These are phyloP conservation scores for Odocoileus virginianus DNA, from an alignment of 2,113 vertebrate genomes.

Conservation along the genomic window DNA sequence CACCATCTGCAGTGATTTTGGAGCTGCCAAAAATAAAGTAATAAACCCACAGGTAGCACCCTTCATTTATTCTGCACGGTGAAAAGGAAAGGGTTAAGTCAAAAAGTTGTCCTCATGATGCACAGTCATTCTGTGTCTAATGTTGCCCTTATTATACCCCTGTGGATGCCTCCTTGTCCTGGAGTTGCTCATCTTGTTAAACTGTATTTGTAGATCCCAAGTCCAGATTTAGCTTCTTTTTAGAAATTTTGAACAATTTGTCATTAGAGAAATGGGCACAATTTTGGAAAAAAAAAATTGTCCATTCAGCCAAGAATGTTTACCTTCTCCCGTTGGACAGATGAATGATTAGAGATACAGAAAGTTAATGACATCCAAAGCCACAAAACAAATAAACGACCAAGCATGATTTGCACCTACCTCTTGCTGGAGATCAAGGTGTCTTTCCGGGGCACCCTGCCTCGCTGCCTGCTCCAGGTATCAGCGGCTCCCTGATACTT, in stretches of 20 bases:
- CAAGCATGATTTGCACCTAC: not conserved
- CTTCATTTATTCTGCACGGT: not conserved
- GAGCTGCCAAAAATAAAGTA: not conserved
- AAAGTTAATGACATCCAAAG: no score
- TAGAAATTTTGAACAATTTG: not conserved
- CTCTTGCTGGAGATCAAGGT: not conserved
- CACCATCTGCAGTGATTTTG: not conserved
- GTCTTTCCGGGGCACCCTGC: no score
- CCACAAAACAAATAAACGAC: not conserved
- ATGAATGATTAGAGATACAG: not conserved
- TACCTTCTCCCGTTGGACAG: not conserved
- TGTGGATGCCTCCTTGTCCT: not conserved
- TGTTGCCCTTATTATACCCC: not conserved
- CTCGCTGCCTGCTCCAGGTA: not conserved
- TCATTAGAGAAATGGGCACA: not conserved
- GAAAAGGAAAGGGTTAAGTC: not conserved
- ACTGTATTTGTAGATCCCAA: not conserved
- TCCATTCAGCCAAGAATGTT: not conserved
- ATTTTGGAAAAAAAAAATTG: not conserved
- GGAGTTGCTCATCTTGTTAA: not conserved
- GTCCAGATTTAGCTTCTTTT: not conserved
- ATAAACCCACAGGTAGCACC: not conserved
- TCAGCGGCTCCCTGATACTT: not conserved
- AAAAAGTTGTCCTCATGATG: fast-evolving
- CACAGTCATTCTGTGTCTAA: not conserved